Conservation (phyloP, 2,888 invertebrate species). For the Drosophila dives region DNA sequence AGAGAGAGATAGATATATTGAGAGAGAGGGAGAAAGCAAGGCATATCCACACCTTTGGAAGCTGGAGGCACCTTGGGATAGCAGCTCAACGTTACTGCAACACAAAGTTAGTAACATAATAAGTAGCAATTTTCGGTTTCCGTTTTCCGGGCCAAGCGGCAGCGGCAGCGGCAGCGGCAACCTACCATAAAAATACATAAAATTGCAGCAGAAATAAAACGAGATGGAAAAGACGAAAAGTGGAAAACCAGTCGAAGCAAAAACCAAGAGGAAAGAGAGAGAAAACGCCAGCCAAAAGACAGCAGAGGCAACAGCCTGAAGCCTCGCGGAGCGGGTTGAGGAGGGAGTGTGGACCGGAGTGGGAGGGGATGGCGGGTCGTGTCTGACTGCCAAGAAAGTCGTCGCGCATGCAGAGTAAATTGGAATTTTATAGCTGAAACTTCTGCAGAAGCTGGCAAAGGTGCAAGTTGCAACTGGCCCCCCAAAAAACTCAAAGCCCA, state of each 20-base stretch:
- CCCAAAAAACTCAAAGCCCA: slow-evolving; percentile 9
- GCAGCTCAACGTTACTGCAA: slow-evolving; percentile 55
- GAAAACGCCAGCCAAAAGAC: slow-evolving; percentile 56
- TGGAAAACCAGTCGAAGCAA: slow-evolving; percentile 34
- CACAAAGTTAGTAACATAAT: slow-evolving; percentile 80
- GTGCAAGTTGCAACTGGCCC: slow-evolving; percentile 60
- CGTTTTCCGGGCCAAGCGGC: slow-evolving; percentile 77
- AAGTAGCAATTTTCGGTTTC: slow-evolving; percentile 80
- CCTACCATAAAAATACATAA: slow-evolving; percentile 79
- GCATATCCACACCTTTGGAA: slow-evolving; percentile 32
- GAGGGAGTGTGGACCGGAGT: neutral
- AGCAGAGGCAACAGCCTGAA: slow-evolving; percentile 51
- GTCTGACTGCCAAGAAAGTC: slow-evolving; percentile 76
- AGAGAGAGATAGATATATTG: neutral
- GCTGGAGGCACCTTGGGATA: slow-evolving; percentile 66
- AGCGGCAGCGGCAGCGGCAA: slow-evolving; percentile 53
- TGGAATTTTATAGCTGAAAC: slow-evolving; percentile 75
- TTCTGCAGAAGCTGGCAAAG: slow-evolving; percentile 56
- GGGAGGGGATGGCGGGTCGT: slow-evolving; percentile 45
- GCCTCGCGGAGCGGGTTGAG: slow-evolving; percentile 2
- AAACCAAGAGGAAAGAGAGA: slow-evolving; percentile 18
- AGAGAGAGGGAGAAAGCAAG: neutral
- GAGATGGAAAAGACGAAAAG: slow-evolving; percentile 33
- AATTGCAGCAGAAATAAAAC: slow-evolving; percentile 65
- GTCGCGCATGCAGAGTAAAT: slow-evolving; percentile 73